Evolutionary conservation across 2,113 vertebrate species (phyloP), one percentile per base, ranked within the genome.

Genomic region (Acinonyx jubatus): DNA sequence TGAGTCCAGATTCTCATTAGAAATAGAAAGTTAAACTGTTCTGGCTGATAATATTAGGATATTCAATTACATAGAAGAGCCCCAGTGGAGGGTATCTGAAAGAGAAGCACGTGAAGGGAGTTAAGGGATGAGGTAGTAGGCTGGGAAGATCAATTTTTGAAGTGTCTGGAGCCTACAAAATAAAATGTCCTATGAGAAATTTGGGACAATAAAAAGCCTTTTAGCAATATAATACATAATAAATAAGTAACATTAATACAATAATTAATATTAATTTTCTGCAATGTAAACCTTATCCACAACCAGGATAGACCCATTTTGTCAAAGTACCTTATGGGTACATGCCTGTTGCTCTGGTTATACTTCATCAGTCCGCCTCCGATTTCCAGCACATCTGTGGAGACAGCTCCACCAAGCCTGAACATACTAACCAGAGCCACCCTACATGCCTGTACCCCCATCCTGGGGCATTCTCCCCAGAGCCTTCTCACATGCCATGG

Each of bases 401-500:
- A 84, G n/a, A 79, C 19, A 78, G 7, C 45, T 86, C 3, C 65
- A 71, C 7, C 2, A 19, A 90, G 4, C 12, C 15, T 25, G 27
- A 18, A 29, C 11, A 76, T 16, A 31, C 7, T 3, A 9, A 4
- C 4, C 36, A 14, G 4, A 41, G 41, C 1, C 2, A 5, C 0
- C 63, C 21, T 15, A 19, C 31, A 11, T 38, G 36, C 12, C 9
- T 87, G 27, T 10, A 33, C 1, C 38, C 14, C 36, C 15, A 8
- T 29, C 68, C 27, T 16, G 29, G 21, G 13, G 1, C 13, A 31
- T 73, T 69, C n/a, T 79, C 6, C 8, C 15, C 23, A 57, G 15
- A n/a, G 18, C 14, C 27, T 92, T 76, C 65, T 81, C 83, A 50
- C 33, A 13, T 50, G 15, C 21, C 27, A 19, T 52, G 5, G 33